Percentiles rank a stretch among this genome's conserved stretches.
phyloP scores from a whole-genome alignment of 2,113 vertebrate species.

The Zapornia atra region DNA sequence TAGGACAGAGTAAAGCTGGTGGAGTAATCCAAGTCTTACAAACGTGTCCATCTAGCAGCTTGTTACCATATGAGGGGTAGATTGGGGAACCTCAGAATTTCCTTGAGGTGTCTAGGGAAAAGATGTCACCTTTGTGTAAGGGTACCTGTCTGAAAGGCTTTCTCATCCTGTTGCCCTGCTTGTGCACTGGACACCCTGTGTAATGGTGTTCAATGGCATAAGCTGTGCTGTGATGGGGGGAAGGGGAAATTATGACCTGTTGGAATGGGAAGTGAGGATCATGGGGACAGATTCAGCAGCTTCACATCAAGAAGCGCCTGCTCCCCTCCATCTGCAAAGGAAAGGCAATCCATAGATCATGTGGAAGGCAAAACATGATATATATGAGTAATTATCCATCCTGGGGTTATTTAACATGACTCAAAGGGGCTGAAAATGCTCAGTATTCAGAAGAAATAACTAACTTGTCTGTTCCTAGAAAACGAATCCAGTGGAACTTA shows the following conservation, averaged over 20 bases:
- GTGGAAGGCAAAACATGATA: background rate
- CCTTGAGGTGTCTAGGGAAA: background rate
- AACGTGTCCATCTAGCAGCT: accelerated
- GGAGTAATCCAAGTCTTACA: background rate
- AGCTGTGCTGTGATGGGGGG: background rate
- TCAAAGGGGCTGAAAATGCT: background rate
- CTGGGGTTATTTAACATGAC: background rate
- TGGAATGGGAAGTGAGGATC: background rate
- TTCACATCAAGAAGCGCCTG: background rate
- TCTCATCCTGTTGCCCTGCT: accelerated
- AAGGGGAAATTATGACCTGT: background rate
- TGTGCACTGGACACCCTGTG: background rate
- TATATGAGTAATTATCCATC: background rate
- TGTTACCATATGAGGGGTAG: background rate
- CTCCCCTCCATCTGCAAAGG: background rate
- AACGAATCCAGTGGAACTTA: background rate
- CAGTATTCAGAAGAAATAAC: background rate
- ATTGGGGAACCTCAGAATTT: background rate
- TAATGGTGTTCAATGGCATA: accelerated
- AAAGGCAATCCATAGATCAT: background rate
- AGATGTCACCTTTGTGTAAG: background rate
- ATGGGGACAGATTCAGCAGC: accelerated
- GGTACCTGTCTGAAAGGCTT: background rate
- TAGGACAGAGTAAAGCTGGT: background rate
- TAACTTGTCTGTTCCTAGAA: background rate